These are phyloP conservation scores for Andinoacara biseriatus DNA, from an alignment of 2,113 vertebrate species.

Conservation along the genomic window DNA sequence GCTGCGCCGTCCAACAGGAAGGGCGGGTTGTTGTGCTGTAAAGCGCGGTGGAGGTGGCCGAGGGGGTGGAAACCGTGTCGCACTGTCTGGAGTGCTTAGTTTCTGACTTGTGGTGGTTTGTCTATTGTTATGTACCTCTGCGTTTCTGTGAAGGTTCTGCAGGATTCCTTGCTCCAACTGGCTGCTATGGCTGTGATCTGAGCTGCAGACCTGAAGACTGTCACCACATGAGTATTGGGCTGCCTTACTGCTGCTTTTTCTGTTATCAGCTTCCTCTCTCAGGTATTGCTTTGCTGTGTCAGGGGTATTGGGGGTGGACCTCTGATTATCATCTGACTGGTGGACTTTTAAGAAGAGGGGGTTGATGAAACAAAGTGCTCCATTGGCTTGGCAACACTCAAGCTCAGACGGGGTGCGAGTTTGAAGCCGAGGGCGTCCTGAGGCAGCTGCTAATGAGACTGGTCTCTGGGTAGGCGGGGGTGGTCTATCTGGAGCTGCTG, in stretches of 20 bases:
- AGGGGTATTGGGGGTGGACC: conserved; percentile 58
- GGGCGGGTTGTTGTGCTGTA: not conserved
- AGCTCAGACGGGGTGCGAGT: conserved; percentile 90
- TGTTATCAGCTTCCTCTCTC: not conserved
- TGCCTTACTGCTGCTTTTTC: not conserved
- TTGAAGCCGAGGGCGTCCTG: conserved; percentile 72
- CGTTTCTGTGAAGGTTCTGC: not conserved
- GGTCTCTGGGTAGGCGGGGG: conserved; percentile 28
- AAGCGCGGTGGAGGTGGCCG: conserved; percentile 66
- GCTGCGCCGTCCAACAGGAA: conserved; percentile 73
- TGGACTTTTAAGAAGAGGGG: conserved; percentile 94
- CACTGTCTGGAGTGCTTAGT: not conserved
- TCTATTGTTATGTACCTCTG: not conserved
- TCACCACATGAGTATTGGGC: not conserved
- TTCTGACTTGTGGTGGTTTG: not conserved
- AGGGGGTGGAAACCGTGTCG: conserved; percentile 56
- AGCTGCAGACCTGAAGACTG: not conserved
- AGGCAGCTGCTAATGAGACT: conserved; percentile 76
- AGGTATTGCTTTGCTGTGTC: not conserved
- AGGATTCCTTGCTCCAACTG: not conserved
- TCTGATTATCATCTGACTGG: conserved; percentile 77
- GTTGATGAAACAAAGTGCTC: conserved; percentile 95
- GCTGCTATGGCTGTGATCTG: not conserved
- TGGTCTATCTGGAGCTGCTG: conserved; percentile 59
- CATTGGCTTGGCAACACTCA: conserved; percentile 90